Base-by-base conservation (phyloP, 1,140 invertebrate genomes). In the Hyles euphorbiae region DNA sequence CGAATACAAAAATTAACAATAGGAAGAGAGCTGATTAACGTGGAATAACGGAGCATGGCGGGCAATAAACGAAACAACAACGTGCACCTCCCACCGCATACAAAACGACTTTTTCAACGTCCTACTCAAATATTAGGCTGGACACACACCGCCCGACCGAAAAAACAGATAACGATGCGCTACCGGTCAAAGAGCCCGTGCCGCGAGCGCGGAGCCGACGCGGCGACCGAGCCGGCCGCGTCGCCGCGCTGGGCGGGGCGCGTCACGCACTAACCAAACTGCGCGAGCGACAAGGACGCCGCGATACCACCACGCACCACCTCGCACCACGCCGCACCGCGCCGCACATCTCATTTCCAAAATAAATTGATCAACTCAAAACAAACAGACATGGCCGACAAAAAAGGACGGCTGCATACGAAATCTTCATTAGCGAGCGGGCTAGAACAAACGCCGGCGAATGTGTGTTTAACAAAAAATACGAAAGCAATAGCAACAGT, bases 211-310 rank as follows among this genome's bases (percentile, higher is more conserved):
- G 22, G 22, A 22, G 22, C 22, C 22, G 22, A 22, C 22, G 22
- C 64, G 58, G 22, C 53, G 53, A 40, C 36, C 36, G 36, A 5
- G 36, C 8, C 36, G 36, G 36, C 36, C 36, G 2, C 36, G 36
- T 40, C 36, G 36, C 36, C 36, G 36, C 36, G 36, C 36, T 62
- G 80, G 83, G 83, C 83, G 83, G 69, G 81, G 78, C 82, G 67
- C 76, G 81, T 84, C 81, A 87, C 85, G 83, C 81, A 79, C 79
- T 76, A 88, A 88, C 86, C 84, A 87, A 86, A 87, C 84, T 79
- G 53, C 67, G 61, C 70, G 67, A n/a, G 70, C 63, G 76, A 83
- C 66, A 69, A 67, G 65, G 79, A 86, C 65, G 62, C 58, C 45
- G 53, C 68, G 54, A 83, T 49, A 8, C 34, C 7, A 51, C 55